Evolutionary conservation across 2,113 vertebrate genomes (phyloP).

Genomic region (Gambusia affinis): DNA sequence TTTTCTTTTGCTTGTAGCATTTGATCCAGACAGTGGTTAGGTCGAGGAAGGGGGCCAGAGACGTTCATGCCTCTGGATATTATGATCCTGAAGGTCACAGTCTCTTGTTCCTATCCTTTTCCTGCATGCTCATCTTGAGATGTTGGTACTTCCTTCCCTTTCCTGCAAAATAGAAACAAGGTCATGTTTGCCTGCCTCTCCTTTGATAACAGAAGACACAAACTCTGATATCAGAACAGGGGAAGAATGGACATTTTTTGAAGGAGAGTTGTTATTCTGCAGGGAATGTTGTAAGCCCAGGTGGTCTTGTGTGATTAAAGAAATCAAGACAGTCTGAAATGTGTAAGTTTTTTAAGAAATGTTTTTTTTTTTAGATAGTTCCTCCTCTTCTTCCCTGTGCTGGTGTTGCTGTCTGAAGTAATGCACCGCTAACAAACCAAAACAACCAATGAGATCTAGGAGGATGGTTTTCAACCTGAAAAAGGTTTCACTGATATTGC

Average conservation of each 20-base stretch:
- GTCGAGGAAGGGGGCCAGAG: neutral
- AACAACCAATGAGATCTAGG: too few species aligned
- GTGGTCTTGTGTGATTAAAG: neutral
- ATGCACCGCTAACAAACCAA: too few species aligned
- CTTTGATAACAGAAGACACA: slow-evolving; percentile 18
- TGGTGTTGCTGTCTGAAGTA: too few species aligned
- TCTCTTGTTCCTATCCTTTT: slow-evolving; percentile 59
- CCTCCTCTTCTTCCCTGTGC: too few species aligned
- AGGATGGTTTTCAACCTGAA: too few species aligned
- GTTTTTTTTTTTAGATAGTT: too few species aligned
- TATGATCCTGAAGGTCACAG: slow-evolving; percentile 58
- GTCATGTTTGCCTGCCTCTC: slow-evolving; percentile 23
- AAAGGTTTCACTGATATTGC: neutral
- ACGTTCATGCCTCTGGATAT: slow-evolving; percentile 11
- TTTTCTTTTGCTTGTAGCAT: slow-evolving; percentile 13
- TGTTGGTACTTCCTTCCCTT: slow-evolving; percentile 25
- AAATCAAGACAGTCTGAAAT: neutral
- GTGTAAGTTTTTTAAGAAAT: too few species aligned
- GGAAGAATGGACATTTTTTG: neutral
- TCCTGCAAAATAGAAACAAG: slow-evolving; percentile 39
- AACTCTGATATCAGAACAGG: neutral
- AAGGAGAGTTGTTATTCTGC: neutral
- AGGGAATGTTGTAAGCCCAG: neutral
- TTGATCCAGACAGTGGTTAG: slow-evolving; percentile 24
- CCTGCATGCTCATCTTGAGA: slow-evolving; percentile 58